Evolutionary conservation across 2,888 invertebrate species (phyloP).

Genomic region (Ditula angustiorana): DNA sequence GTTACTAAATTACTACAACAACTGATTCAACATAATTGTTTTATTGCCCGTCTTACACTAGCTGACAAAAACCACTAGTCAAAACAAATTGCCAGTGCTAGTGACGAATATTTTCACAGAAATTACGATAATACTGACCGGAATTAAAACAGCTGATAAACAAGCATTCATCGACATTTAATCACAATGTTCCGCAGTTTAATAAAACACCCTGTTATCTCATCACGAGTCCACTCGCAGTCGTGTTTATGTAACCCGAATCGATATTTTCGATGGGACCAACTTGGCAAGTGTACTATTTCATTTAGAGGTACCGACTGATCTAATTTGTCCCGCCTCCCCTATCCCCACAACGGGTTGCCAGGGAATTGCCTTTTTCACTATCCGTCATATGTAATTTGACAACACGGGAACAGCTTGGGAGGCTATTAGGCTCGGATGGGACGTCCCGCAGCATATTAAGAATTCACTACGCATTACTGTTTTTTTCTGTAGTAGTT

Average conservation of each 20-base stretch:
- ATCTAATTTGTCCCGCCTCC: slow-evolving; percentile 38
- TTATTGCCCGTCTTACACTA: too few relatives aligned
- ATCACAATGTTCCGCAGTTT: not conserved
- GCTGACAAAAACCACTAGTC: too few relatives aligned
- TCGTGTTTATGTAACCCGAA: slow-evolving; percentile 30
- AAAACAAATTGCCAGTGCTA: too few relatives aligned
- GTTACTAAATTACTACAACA: too few relatives aligned
- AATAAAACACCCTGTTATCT: not conserved
- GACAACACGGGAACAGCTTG: slow-evolving; percentile 26
- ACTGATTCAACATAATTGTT: too few relatives aligned
- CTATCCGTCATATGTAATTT: slow-evolving; percentile 38
- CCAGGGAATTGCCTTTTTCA: slow-evolving; percentile 37
- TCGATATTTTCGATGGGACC: slow-evolving; percentile 31
- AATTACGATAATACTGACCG: not conserved
- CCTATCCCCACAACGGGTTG: slow-evolving; percentile 30
- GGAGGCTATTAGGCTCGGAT: slow-evolving; percentile 26
- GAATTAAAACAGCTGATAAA: not conserved
- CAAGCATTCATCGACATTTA: not conserved
- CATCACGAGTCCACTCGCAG: not conserved
- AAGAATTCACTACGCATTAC: slow-evolving; percentile 11
- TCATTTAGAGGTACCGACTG: slow-evolving; percentile 34
- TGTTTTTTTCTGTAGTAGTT: not conserved
- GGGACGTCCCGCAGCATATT: slow-evolving; percentile 8
- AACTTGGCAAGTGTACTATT: slow-evolving; percentile 36
- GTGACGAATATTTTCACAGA: too few relatives aligned